These are phyloP conservation scores for Corythoichthys haematopterus DNA, from an alignment of 2,113 vertebrate genomes.

Conservation along the genomic window DNA sequence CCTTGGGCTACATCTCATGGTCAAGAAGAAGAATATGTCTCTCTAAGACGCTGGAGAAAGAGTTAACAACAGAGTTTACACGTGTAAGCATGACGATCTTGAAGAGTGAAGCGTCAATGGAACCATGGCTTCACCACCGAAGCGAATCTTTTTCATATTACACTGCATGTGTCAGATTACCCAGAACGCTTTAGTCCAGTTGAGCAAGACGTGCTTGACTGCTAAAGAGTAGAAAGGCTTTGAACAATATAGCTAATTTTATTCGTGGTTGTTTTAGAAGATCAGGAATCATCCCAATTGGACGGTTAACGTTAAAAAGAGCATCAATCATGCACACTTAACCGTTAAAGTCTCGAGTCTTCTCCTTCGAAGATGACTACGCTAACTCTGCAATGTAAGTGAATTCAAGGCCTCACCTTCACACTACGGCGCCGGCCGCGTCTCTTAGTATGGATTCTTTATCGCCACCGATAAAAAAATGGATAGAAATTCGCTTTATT, in stretches of 20 bases:
- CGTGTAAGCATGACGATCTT: not conserved
- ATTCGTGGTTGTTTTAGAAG: too few species aligned
- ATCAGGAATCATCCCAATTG: too few species aligned
- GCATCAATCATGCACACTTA: not conserved
- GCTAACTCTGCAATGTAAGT: conserved; percentile 9
- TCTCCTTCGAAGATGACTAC: not conserved
- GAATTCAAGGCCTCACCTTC: conserved; percentile 61
- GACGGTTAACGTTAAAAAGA: not conserved
- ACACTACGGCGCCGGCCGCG: conserved; percentile 44
- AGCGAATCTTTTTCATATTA: too few species aligned
- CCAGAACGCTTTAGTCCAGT: too few species aligned
- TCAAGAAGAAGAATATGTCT: conserved; percentile 55
- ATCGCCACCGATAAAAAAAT: too few species aligned
- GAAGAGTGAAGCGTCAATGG: too few species aligned
- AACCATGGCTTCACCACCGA: too few species aligned
- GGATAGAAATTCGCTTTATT: not conserved
- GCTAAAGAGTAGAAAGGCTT: too few species aligned
- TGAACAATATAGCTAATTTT: too few species aligned
- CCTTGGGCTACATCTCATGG: conserved; percentile 87
- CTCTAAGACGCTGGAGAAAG: conserved; percentile 30
- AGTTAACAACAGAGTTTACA: not conserved
- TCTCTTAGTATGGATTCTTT: conserved; percentile 4
- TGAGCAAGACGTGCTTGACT: too few species aligned
- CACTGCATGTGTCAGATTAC: too few species aligned
- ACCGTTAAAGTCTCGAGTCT: not conserved